These are phyloP conservation scores for Arion vulgaris DNA, from an alignment of 1,140 invertebrate genomes.

Conservation along the genomic window DNA sequence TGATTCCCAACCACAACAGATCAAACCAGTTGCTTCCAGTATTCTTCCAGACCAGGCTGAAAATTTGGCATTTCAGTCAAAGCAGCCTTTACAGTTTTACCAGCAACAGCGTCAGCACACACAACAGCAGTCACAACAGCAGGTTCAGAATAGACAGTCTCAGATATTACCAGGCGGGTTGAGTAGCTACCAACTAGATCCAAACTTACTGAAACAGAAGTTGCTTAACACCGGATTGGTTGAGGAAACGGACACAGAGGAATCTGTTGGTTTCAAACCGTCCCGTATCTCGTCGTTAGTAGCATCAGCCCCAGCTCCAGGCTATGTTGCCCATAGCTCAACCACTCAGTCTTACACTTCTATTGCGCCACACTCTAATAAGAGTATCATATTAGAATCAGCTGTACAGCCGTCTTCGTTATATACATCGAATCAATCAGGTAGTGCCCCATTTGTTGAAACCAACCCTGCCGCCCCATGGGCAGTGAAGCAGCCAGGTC, in stretches of 20 bases:
- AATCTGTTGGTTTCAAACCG: not conserved
- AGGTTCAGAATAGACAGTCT: slow-evolving; percentile 21
- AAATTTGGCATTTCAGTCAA: slow-evolving; percentile 24
- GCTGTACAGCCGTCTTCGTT: not conserved
- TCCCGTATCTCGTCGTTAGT: not conserved
- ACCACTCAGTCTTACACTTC: not conserved
- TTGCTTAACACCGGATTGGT: slow-evolving; percentile 63
- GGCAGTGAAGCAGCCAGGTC: not conserved
- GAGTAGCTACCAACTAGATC: slow-evolving; percentile 63
- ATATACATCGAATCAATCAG: not conserved
- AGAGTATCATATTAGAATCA: not conserved
- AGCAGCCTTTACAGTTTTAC: slow-evolving; percentile 49
- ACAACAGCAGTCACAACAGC: slow-evolving; percentile 37
- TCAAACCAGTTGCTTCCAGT: not conserved
- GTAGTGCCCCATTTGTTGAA: not conserved
- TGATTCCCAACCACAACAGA: not conserved
- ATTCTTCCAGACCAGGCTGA: slow-evolving; percentile 6
- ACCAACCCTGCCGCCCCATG: not conserved
- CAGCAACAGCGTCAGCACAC: slow-evolving; percentile 18
- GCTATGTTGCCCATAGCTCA: too few species aligned
- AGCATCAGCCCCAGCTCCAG: not conserved
- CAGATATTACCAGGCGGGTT: not conserved
- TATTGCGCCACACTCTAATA: not conserved
- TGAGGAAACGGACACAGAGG: slow-evolving; percentile 49
- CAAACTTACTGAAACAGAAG: slow-evolving; percentile 62